Evolutionary conservation across 2,113 vertebrate genomes (phyloP).

Genomic region (Oreochromis aureus): DNA sequence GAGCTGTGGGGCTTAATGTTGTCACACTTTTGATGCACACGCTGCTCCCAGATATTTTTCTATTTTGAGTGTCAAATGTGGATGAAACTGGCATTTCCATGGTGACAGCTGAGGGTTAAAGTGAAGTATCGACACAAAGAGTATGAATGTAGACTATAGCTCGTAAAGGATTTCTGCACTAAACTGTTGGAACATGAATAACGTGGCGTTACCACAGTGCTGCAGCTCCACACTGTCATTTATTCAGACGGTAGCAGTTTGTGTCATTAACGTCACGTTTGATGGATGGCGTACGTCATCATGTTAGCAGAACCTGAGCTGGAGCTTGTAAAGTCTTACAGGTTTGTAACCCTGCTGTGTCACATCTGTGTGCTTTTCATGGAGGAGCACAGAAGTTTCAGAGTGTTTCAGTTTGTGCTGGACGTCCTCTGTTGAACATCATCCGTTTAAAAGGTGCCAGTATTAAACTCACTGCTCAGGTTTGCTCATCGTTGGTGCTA

Average conservation of each 20-base stretch:
- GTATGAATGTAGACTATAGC: fast-evolving
- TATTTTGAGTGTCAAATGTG: not conserved
- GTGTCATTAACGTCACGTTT: not conserved
- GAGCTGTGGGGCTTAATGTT: not conserved
- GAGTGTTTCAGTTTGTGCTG: not conserved
- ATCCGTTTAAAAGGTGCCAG: not conserved
- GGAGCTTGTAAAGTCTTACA: fast-evolving
- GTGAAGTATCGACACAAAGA: not conserved
- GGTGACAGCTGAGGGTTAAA: fast-evolving
- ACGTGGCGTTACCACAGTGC: not conserved
- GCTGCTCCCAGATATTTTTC: not conserved
- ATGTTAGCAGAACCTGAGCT: not conserved
- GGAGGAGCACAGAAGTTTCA: not conserved
- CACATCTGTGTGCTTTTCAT: not conserved
- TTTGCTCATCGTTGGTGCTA: not conserved
- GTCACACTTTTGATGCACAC: not conserved
- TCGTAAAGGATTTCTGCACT: not conserved
- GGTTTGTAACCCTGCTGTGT: not conserved
- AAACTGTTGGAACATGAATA: not conserved
- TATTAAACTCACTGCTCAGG: not conserved
- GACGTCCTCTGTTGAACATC: not conserved
- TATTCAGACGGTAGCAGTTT: not conserved
- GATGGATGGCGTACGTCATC: not conserved
- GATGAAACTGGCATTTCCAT: not conserved
- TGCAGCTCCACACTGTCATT: not conserved